These are phyloP conservation scores for Candidula unifasciata DNA, from an alignment of 2,888 invertebrate genomes.

Conservation along the genomic window DNA sequence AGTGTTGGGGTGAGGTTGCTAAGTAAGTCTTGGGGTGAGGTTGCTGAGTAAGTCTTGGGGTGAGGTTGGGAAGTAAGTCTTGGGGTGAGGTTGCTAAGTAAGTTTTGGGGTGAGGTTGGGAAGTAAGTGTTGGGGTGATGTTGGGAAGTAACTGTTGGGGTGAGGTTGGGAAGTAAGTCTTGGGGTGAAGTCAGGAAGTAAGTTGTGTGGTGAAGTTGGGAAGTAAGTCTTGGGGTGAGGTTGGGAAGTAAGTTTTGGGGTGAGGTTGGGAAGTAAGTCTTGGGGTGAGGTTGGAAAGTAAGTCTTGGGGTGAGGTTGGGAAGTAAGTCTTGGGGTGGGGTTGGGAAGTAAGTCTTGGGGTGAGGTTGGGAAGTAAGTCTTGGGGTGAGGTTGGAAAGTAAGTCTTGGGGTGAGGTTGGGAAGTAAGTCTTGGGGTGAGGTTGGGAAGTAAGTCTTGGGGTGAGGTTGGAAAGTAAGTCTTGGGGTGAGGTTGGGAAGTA, in stretches of 20 bases:
- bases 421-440: conserved; percentile 78
- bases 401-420: conserved; percentile 79
- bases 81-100: no score
- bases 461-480: no score
- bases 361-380: conserved; percentile 78
- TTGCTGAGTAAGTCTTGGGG: no score
- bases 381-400: no score
- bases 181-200: no score
- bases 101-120: conserved; percentile 79
- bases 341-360: no score
- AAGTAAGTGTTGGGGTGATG: conserved; percentile 75
- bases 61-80: conserved; percentile 78
- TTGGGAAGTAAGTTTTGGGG: conserved; percentile 78
- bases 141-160: no score
- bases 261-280: conserved; percentile 78
- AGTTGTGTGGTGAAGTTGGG: conserved; percentile 79
- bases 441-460: conserved; percentile 76
- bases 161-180: conserved; percentile 78
- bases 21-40: conserved; percentile 75
- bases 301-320: conserved; percentile 79
- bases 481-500: conserved; percentile 79
- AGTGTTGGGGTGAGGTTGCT: conserved; percentile 78
- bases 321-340: conserved; percentile 75
- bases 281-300: no score
- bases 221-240: conserved; percentile 78